Base-by-base conservation (phyloP, 2,113 vertebrate genomes). In the Copsychus sechellarum region DNA sequence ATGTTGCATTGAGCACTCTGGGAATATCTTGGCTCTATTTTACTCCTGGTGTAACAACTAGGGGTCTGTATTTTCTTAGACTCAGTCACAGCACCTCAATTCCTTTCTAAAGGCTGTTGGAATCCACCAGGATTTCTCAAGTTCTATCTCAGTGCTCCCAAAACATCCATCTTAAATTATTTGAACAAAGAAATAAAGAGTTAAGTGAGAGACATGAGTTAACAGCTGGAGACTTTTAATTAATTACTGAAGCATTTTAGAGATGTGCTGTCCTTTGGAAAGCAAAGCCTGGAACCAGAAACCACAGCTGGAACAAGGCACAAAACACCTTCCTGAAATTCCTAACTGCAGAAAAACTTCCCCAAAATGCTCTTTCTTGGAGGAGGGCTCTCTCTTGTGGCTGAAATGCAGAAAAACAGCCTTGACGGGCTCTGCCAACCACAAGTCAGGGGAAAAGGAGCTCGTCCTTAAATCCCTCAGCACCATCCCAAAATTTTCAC, bases 351-450 rank as follows among this genome's bases (percentile, higher is more conserved):
- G 14, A 25, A 69, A 79, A 88, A 57, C 5, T 8, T 82, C 56
- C 26, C 38, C 29, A 33, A 29, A 86, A 82, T n/a, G 31, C 34
- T 65, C 88, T 84, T 79, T 47, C 70, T 77, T 93, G 78, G 80
- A 94, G 56, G 29, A 86, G 12, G 33, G 82, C 95, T 95, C 95
- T 94, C 96, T 95, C 96, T 95, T 40, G 60, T 4, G 83, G 76
- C 57, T 67, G 56, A 91, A 92, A 72, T 58, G 92, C 62, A 92
- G 72, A 90, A 61, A 65, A 61, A n/a, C 90, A 87, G 45, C 65
- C 47, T 43, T 34, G 74, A 73, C 12, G 6, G 47, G 62, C 33
- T 70, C 38, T 71, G 64, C 26, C 76, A 40, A 22, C 12, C 40
- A 6, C 12, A 31, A 5, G 0, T 15, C 1, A 0, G 5, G 66